These are phyloP conservation scores for Corythornis madagascariensis DNA, from an alignment of 2,113 vertebrate species.

Conservation along the genomic window DNA sequence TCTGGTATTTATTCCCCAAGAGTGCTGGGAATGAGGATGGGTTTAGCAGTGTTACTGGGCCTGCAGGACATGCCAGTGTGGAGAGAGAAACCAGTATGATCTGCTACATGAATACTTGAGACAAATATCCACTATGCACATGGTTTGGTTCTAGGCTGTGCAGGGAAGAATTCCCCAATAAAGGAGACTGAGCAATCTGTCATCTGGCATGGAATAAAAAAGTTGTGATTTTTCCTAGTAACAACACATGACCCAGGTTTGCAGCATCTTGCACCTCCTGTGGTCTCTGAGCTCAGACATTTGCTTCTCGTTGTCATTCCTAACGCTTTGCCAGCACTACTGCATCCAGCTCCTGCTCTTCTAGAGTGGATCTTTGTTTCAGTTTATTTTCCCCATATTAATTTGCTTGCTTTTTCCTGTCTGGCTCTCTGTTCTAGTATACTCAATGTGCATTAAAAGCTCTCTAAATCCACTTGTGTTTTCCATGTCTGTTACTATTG, in stretches of 20 bases:
- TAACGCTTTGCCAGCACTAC: neutral
- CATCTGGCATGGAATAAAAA: neutral
- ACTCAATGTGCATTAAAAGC: neutral
- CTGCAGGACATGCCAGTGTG: too few relatives aligned
- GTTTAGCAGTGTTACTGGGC: neutral
- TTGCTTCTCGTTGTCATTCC: neutral
- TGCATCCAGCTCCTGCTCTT: neutral
- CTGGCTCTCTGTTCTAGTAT: neutral
- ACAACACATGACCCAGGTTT: neutral
- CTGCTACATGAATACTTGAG: accelerated
- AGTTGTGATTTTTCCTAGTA: neutral
- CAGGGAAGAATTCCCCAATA: neutral
- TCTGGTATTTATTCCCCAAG: neutral
- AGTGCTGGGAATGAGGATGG: neutral
- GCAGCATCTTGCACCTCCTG: neutral
- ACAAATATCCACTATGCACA: neutral
- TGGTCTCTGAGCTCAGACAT: neutral
- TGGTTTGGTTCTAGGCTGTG: neutral
- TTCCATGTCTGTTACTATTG: neutral
- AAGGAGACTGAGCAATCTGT: neutral
- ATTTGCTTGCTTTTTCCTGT: neutral
- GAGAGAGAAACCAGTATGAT: neutral
- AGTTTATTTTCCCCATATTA: neutral
- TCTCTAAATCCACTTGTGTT: neutral
- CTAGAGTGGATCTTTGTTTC: neutral